phyloP scores from a whole-genome alignment of 2,797 vertebrate species.

The Chrosomus eos region DNA sequence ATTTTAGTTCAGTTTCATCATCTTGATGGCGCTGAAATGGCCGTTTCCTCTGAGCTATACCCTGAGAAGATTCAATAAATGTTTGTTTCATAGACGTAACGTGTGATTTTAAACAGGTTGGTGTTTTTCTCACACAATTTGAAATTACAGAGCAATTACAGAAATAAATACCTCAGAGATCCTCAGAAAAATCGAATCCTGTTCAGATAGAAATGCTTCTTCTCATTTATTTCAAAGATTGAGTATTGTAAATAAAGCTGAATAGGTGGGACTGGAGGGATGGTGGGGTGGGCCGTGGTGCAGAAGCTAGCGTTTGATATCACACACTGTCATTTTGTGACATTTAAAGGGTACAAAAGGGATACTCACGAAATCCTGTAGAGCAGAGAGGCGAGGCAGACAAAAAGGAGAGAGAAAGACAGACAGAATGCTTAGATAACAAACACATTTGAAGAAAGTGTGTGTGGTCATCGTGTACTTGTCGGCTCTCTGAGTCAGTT shows the following conservation, averaged over 20 bases:
- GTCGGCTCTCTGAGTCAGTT: slow-evolving; percentile 35
- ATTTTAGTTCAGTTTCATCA: slow-evolving; percentile 12
- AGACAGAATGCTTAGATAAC: slow-evolving; percentile 46
- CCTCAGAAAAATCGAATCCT: neutral
- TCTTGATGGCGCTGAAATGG: neutral
- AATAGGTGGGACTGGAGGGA: slow-evolving; percentile 31
- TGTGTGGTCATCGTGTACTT: slow-evolving; percentile 34
- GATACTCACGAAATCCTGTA: slow-evolving; percentile 98
- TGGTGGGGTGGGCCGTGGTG: slow-evolving; percentile 19
- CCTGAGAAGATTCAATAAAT: neutral
- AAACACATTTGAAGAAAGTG: slow-evolving; percentile 20
- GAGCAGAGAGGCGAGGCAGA: slow-evolving; percentile 26
- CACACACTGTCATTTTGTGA: slow-evolving; percentile 13
- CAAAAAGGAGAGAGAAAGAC: slow-evolving; percentile 39
- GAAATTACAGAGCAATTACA: neutral
- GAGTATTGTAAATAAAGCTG: neutral
- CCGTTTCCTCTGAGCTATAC: slow-evolving; percentile 40
- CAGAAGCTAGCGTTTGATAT: slow-evolving; percentile 44
- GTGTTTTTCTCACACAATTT: neutral
- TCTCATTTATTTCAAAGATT: neutral
- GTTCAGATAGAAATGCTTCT: neutral
- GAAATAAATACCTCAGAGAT: slow-evolving; percentile 4
- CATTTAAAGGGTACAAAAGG: slow-evolving; percentile 41
- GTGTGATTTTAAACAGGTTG: neutral
- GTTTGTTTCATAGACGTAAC: neutral